phyloP scores from a whole-genome alignment of 2,113 vertebrate species.

The Dromiciops gliroides region DNA sequence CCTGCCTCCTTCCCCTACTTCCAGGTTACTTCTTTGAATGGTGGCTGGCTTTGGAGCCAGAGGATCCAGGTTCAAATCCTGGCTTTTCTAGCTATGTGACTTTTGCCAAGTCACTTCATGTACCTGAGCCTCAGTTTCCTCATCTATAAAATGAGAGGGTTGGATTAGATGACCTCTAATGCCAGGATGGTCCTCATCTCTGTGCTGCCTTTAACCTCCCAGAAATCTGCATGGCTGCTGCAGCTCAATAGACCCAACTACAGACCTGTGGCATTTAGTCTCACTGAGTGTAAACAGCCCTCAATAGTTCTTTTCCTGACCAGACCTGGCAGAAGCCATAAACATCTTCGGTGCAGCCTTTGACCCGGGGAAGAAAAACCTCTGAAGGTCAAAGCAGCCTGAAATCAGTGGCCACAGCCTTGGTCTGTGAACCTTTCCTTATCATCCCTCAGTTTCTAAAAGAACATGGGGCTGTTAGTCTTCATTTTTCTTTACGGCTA shows the following conservation, averaged over 20 bases:
- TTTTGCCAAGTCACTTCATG: neutral
- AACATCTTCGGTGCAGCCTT: neutral
- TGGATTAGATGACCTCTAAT: neutral
- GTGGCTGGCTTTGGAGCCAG: neutral
- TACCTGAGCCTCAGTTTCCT: neutral
- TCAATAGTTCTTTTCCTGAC: neutral
- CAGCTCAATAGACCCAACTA: neutral
- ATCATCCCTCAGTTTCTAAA: slow-evolving; percentile 26
- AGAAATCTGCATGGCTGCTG: neutral
- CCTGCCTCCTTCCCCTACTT: neutral
- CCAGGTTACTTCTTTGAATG: slow-evolving; percentile 9
- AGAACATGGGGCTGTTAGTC: neutral
- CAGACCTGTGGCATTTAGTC: neutral
- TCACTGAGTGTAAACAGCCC: slow-evolving; percentile 33
- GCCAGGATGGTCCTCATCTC: neutral
- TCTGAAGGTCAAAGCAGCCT: slow-evolving; percentile 58
- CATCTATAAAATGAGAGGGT: neutral
- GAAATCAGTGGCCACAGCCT: slow-evolving; percentile 60
- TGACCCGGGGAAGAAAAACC: slow-evolving; percentile 4
- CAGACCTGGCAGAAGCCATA: neutral
- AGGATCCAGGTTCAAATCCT: neutral
- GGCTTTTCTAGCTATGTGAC: neutral
- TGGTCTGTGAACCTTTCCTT: slow-evolving; percentile 23
- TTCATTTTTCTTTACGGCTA: neutral
- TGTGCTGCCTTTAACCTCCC: neutral